These are phyloP conservation scores for Aphelenchoides bicaudatus DNA, from an alignment of 2,888 invertebrate genomes.

Conservation along the genomic window DNA sequence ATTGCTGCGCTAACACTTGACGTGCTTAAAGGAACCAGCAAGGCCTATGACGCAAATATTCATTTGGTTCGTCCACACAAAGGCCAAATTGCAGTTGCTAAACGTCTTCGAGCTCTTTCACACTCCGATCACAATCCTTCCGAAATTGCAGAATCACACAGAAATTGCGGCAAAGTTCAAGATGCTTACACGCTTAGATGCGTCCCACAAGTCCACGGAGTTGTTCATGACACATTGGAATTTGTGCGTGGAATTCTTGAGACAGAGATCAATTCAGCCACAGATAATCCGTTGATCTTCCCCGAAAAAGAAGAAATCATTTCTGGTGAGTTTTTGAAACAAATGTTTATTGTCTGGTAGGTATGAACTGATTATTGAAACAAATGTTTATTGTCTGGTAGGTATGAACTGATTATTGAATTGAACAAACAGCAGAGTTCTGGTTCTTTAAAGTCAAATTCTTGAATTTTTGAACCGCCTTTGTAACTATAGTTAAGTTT, in stretches of 20 bases:
- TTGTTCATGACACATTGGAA: slow-evolving; percentile 69
- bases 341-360: no score
- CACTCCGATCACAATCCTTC: slow-evolving; percentile 69
- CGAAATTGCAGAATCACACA: slow-evolving; percentile 70
- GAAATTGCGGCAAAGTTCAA: slow-evolving; percentile 69
- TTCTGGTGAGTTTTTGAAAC: slow-evolving; percentile 63
- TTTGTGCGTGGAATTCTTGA: slow-evolving; percentile 68
- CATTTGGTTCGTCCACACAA: slow-evolving; percentile 69
- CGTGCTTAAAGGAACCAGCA: slow-evolving; percentile 69
- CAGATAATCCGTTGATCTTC: slow-evolving; percentile 70
- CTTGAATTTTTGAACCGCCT: slow-evolving; percentile 51
- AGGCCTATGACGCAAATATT: slow-evolving; percentile 69
- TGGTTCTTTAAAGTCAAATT: slow-evolving; percentile 26
- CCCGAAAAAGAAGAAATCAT: slow-evolving; percentile 68
- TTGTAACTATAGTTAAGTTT: slow-evolving; percentile 49
- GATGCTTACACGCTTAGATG: slow-evolving; percentile 71
- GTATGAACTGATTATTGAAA: no score
- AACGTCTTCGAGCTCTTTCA: slow-evolving; percentile 67
- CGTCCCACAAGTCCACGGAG: slow-evolving; percentile 70
- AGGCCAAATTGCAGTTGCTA: slow-evolving; percentile 68
- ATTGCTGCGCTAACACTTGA: slow-evolving; percentile 70
- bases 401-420: slow-evolving; percentile 33
- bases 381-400: no score
- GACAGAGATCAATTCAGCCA: slow-evolving; percentile 70
- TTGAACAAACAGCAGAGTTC: slow-evolving; percentile 29